Evolutionary conservation across 2,888 invertebrate species (phyloP), one percentile per base, ranked within the genome.

Genomic region (Nomada hirtipes): DNA sequence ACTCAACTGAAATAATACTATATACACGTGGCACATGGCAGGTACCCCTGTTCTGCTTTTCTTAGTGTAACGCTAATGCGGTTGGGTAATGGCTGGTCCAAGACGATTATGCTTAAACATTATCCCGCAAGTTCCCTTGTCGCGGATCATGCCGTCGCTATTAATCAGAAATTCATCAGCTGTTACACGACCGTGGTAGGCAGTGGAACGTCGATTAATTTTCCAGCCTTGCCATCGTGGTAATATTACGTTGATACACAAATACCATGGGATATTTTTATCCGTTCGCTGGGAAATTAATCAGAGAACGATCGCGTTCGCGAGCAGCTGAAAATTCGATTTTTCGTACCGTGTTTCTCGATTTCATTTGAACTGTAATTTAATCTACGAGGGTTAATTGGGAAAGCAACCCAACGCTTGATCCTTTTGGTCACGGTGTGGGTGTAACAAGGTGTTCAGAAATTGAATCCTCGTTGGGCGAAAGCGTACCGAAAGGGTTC

Each of bases 71-170:
- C 63, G 69, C 53, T 83, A 87, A 81, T 72, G 73, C 52, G 20
- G 42, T 26, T 36, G 59, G 47, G 44, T 85, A 85, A 87, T 83
- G 72, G 65, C n/a, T 44, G 53, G 61, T 71, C 64, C 60, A 20
- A 60, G 64, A 77, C 70, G 67, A 82, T 87, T 85, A 81, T 80
- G 78, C 61, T 73, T 67, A 79, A 85, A 85, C 77, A 83, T 83
- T 79, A 71, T 71, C 72, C 63, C 63, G 29, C 29, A 47, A 63
- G 69, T 59, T 78, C 59, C 55, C 29, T 76, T 26, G 18, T 70
- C 47, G 64, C 65, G 7, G 23, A 72, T 77, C 67, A 73, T 15
- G 47, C 42, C 55, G 76, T 76, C 72, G 20, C 63, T 70, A 71
- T 73, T 70, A 73, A 79, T 82, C 69, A 70, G 70, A 76, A 71